Base-by-base conservation (phyloP, 2,888 invertebrate genomes). In the Limnephilus rhombicus region DNA sequence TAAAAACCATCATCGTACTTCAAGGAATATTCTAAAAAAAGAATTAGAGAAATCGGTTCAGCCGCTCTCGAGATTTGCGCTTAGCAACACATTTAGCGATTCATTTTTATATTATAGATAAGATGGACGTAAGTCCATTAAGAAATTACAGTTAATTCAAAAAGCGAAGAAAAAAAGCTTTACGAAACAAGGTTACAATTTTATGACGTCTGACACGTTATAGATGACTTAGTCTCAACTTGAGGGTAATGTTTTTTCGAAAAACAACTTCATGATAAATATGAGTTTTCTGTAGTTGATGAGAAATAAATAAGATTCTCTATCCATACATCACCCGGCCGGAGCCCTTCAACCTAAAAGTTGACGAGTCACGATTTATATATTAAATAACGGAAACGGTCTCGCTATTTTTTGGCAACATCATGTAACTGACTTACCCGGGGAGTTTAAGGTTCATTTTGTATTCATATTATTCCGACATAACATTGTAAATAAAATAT, bases 311-410 rank as follows among this genome's bases (percentile, higher is more conserved):
- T 41, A 89, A 41, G 18, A 89, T 89, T 89, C 81, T 89, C 45
- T 29, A 89, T 89, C 53, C 89, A 29, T n/a, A 89, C 53, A 88
- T 29, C 80, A 81, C 41, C 81, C 81, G n/a, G 9, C 31, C 31
- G 31, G 31, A 2, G 31, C 89, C 89, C 81, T 89, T 81, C 41
- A 37, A 24, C 12, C 86, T 2, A 18, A 82, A 81, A 80, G 80
- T 41, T 45, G 89, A 80, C 81, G 89, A 89, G 41, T 89, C 89
- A 89, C 89, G 89, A 89, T 89, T 81, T 89, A 81, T 89, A 81
- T 89, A 89, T 89, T 89, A 89, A 89, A 37, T 80, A 89, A 89
- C 29, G 89, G 45, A 31, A 81, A 89, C 31, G 81, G 81, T 81
- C 37, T 81, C 41, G 80, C 15, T 24, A 34, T 68, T 68, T 89